A percentile compares a stretch with the other conserved stretches of the same genome.
Conservation (phyloP, 2,888 invertebrate species). For the Sarcophaga caerulescens region DNA sequence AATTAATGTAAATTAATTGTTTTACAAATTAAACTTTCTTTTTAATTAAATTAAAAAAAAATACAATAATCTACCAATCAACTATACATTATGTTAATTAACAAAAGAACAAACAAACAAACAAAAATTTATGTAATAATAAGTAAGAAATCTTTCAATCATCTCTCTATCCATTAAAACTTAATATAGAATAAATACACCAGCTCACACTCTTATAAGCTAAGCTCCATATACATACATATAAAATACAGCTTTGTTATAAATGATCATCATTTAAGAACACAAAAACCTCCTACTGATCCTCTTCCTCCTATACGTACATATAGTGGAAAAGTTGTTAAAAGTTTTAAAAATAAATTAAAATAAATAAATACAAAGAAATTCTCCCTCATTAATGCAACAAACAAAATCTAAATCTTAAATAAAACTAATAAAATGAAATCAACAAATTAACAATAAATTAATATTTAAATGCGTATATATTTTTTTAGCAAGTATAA, state of each 20-base stretch:
- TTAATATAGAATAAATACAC: background rate
- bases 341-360: slow-evolving; percentile 35
- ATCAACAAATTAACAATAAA: background rate
- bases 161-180: background rate
- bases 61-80: background rate
- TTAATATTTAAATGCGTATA: slow-evolving; percentile 29
- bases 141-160: background rate
- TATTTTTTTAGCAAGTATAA: slow-evolving; percentile 64
- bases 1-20: too few relatives aligned
- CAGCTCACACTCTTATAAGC: background rate
- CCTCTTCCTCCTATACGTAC: slow-evolving; percentile 11
- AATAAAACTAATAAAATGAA: slow-evolving; percentile 38
- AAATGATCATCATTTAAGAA: slow-evolving; percentile 26
- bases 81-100: too few relatives aligned
- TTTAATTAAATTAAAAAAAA: background rate
- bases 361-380: slow-evolving; percentile 44
- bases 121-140: background rate
- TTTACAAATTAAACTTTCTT: background rate
- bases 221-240: background rate
- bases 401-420: slow-evolving; percentile 42
- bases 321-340: slow-evolving; percentile 53
- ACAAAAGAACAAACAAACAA: background rate
- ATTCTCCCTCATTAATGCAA: slow-evolving; percentile 31
- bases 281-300: slow-evolving; percentile 34
- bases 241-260: slow-evolving; percentile 26